Base-by-base conservation (phyloP, 53 echinoderm and acorn worm genomes). In the Zoroaster sp. region DNA sequence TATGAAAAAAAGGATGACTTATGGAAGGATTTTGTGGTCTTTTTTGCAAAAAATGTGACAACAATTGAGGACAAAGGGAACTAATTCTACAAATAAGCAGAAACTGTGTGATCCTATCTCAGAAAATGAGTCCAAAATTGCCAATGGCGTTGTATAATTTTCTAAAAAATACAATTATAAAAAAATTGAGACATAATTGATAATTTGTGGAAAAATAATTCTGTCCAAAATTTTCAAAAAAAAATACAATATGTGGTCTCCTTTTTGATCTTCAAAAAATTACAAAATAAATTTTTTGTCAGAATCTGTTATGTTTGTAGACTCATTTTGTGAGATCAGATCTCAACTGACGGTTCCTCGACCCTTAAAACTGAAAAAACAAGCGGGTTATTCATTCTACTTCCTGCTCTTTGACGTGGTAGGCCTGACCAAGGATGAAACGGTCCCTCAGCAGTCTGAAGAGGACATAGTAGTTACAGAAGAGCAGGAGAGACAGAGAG, bases 381-480 rank as follows among this genome's bases (percentile, higher is more conserved):
- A 31, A 8, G 5, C 51, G 31, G 7, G 52, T 30, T 42, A 30
- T 18, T 77, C 44, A 91, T 53, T 86, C 89, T 40, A 83, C 55
- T 15, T 83, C 89, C 15, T 83, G 77, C 36, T 94, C 88, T 40
- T 89, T 91, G 37, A 86, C 78, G 36, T 89, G 78, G 70, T 99
- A 99, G 2, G 91, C 92, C 75, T 93, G 91, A 44, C 91, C 93
- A 33, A 99, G 80, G 52, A 99, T 93, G 70, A 96, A 96, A 23
- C 99, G 91, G 69, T 93, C 96, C 43, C 99, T 87, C 20, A 99
- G 88, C 21, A 99, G 90, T 92, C 96, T 99, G 80, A 99, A 99
- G 65, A 99, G 92, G 46, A 94, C 91, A 80, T 99, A 99, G 89
- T 99, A 99, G 87, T 99, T 99, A 63, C 96, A 99, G 96, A 99